Percentiles rank a stretch among this genome's conserved stretches.
Evolutionary conservation across 2,888 invertebrate genomes (phyloP).

Genomic region (Sipha maydis): DNA sequence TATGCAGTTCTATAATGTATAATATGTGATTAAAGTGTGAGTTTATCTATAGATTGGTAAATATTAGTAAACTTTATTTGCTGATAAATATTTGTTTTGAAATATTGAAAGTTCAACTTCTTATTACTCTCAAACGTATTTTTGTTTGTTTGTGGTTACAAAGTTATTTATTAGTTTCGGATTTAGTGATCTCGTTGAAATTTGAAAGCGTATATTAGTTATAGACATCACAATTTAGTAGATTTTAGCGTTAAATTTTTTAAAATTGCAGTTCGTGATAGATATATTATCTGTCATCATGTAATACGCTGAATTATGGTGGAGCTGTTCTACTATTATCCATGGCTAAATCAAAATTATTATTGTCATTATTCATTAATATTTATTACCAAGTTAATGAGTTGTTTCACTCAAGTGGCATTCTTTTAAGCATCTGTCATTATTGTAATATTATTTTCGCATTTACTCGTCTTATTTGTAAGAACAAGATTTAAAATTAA

Average conservation of each 20-base stretch:
- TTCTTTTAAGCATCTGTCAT: background rate
- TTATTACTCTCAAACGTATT: too few species aligned
- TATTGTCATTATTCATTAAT: background rate
- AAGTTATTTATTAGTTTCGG: background rate
- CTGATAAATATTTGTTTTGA: too few species aligned
- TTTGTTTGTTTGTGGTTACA: too few species aligned
- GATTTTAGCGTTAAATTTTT: background rate
- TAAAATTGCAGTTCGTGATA: background rate
- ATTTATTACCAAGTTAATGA: background rate
- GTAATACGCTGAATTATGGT: background rate
- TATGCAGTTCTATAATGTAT: too few species aligned
- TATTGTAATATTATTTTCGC: too few species aligned
- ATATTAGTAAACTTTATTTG: background rate
- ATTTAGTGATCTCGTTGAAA: background rate
- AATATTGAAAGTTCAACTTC: too few species aligned
- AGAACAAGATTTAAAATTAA: too few species aligned
- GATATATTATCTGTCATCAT: background rate
- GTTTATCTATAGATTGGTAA: background rate
- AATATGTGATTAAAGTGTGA: too few species aligned
- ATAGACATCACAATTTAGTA: background rate
- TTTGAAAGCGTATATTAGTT: background rate
- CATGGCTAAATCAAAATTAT: background rate
- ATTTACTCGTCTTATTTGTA: too few species aligned
- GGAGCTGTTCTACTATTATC: background rate
- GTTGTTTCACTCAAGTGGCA: background rate